phyloP scores from a whole-genome alignment of 2,797 vertebrate genomes.

The Ctenopoma kingsleyae region DNA sequence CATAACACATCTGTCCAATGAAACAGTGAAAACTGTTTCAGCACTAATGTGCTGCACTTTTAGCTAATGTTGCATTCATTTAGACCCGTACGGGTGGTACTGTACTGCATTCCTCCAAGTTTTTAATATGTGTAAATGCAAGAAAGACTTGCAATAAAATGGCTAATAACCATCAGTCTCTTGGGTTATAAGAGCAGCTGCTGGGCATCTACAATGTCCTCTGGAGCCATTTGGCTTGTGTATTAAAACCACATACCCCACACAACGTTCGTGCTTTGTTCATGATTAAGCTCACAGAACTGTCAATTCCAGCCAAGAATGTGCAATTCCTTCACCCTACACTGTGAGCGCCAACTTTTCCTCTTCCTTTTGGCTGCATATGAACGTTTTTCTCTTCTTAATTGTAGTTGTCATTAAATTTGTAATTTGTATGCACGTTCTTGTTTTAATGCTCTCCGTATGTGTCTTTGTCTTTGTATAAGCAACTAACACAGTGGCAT shows the following conservation, averaged over 20 bases:
- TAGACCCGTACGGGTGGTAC: conserved; percentile 3
- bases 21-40: neutral
- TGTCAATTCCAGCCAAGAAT: conserved; percentile 44
- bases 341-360: conserved; percentile 20
- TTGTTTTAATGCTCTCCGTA: conserved; percentile 39
- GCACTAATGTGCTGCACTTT: neutral
- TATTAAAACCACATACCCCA: conserved; percentile 54
- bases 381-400: conserved; percentile 31
- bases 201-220: conserved; percentile 44
- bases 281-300: conserved; percentile 38
- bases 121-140: conserved; percentile 27
- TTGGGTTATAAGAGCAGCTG: conserved; percentile 40
- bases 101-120: conserved; percentile 6
- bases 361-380: conserved; percentile 35
- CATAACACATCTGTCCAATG: neutral
- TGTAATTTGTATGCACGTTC: conserved; percentile 12
- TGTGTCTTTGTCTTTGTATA: conserved; percentile 16
- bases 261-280: conserved; percentile 39
- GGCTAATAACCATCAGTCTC: conserved; percentile 30
- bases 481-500: conserved; percentile 46
- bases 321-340: conserved; percentile 38
- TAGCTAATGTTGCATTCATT: conserved; percentile 3
- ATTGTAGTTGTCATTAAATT: conserved; percentile 34
- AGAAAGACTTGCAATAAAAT: conserved; percentile 46
- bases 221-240: conserved; percentile 21